Conservation (phyloP, 2,888 invertebrate species). For the Pogonocherus hispidulus region DNA sequence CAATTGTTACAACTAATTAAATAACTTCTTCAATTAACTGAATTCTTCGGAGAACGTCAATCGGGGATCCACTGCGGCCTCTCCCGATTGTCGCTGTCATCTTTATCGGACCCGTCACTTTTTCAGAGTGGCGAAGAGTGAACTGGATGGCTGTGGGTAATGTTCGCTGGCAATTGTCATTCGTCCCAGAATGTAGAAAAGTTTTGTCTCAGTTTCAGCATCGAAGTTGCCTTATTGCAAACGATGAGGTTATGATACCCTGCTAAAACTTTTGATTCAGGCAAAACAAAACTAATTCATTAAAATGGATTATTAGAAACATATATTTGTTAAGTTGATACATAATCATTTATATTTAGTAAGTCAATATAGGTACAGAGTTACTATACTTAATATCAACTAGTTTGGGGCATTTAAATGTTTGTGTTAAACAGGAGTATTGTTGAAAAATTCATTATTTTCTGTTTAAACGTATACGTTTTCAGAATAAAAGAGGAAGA, state of each 20-base stretch:
- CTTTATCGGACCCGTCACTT: conserved; percentile 33
- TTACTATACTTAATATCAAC: no score
- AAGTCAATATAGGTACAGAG: no score
- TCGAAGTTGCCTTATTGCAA: conserved; percentile 39
- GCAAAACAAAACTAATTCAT: no score
- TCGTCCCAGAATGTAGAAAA: conserved; percentile 65
- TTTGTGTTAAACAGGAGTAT: no score
- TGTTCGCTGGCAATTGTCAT: conserved; percentile 68
- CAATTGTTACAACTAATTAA: conserved; percentile 22
- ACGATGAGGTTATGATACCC: conserved; percentile 37
- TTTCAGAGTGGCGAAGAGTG: conserved; percentile 34
- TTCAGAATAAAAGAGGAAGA: no score
- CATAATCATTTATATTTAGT: no score
- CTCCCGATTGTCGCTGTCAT: conserved; percentile 28
- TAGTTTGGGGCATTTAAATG: no score
- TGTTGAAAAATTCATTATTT: no score
- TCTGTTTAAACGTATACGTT: no score
- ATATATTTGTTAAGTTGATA: no score
- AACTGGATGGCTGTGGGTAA: conserved; percentile 63
- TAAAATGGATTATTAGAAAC: no score
- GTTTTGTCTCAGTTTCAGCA: conserved; percentile 59
- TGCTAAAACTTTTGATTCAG: neutral
- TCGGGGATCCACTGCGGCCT: conserved; percentile 14
- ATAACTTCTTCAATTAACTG: conserved; percentile 25
- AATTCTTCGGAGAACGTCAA: conserved; percentile 22